Evolutionary conservation across 2,888 invertebrate species (phyloP), one percentile per base, ranked within the genome.

Genomic region (Augochlorella aurata): DNA sequence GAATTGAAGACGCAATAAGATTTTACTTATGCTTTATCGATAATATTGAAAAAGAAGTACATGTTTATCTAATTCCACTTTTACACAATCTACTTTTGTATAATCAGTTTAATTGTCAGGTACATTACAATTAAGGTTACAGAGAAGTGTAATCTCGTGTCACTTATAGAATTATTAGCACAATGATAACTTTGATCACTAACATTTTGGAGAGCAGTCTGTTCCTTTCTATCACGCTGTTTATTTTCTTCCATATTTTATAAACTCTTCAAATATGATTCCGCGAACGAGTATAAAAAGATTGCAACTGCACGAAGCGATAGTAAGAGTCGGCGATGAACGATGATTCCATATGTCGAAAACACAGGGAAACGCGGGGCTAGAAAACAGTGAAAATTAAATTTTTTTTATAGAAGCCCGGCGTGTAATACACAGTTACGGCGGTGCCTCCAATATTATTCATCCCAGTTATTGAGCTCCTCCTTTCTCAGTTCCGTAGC

Each of bases 391-490:
- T 50, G 38, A 75, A 69, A 61, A 66, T 70, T 73, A 76, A 83
- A 84, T 82, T 73, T 70, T 52, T 50, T 54, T 44, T 47, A 24
- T 72, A 74, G 67, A 52, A 44, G 47, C 54, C 50, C 72, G 67
- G 69, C 74, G 75, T 73, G 83, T 75, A 86, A 79, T 76, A 74
- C 77, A 81, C 65, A 84, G 86, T 86, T 85, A 85, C 84, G 58
- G 38, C 38, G 78, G 74, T 52, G 68, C 69, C 83, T 86, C 80
- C 77, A 78, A 84, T 82, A 86, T 88, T 82, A 87, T 87, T 88
- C 88, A 88, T 85, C 79, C 49, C 66, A 79, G 84, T 86, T 85
- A 88, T 88, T 86, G 86, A 88, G 81, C 75, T 45, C 77, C 88
- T 77, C 83, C 77, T 84, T 80, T 80, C 80, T 68, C 74, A 68